Evolutionary conservation across 2,113 vertebrate genomes (phyloP), one percentile per base, ranked within the genome.

Genomic region (Mohoua ochrocephala): DNA sequence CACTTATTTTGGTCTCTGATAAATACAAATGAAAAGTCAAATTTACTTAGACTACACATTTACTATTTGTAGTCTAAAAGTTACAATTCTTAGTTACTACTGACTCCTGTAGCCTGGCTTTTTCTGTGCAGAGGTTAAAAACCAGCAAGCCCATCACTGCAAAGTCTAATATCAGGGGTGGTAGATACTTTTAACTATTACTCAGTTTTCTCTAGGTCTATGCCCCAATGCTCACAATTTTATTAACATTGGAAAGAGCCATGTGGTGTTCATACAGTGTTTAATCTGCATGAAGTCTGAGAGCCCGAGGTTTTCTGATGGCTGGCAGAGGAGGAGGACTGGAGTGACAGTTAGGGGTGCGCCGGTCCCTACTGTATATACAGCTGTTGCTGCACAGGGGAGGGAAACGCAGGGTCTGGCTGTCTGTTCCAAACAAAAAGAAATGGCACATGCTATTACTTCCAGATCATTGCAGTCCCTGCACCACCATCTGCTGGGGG

Each of bases 401-500:
- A 93, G 95, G 93, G 96, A 93, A 96, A 91, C 20, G 12, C 87
- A 92, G 92, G 96, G 97, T 97, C 97, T 96, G 95, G 97, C 98
- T 94, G 97, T 95, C 97, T 94, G 90, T 97, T 96, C 98, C 97
- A 98, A 98, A 99, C 98, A 98, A 98, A 98, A 98, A 98, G 98
- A 98, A 98, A 98, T 98, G 98, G 98, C 98, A 98, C 98, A 98
- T 98, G 98, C 97, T 98, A 98, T 99, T 99, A 98, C 98, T 99
- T 99, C 98, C 98, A 98, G 98, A 98, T 98, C 98, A 98, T 97
- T 97, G 98, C 98, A 98, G 97, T 97, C 97, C 98, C 98, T 98
- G 98, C 98, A 97, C 97, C 97, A 98, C 98, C 98, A 98, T 99
- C 98, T 98, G 98, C 98, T 98, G 98, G 97, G 98, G 98, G 98